A percentile compares a stretch with the other conserved stretches of the same genome.
These are phyloP conservation scores for Alectoris magna DNA, from an alignment of 2,797 vertebrate species.

Conservation along the genomic window DNA sequence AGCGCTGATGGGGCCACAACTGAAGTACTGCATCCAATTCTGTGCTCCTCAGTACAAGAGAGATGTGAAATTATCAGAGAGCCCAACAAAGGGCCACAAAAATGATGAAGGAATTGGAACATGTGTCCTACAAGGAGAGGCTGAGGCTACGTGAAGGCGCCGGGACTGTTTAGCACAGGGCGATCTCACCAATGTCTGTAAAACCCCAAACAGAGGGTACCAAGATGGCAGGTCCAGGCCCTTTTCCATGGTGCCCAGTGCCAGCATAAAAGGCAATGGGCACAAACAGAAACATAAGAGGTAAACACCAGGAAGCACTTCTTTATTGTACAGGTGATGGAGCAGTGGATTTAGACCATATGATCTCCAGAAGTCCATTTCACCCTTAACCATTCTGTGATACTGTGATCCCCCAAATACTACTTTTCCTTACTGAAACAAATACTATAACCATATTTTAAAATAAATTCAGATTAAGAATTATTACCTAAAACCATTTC, in stretches of 20 bases:
- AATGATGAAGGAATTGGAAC: neutral
- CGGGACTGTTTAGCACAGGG: neutral
- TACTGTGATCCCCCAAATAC: neutral
- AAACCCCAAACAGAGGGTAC: neutral
- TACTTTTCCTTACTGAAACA: neutral
- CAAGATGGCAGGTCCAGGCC: neutral
- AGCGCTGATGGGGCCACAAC: neutral
- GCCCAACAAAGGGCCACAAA: neutral
- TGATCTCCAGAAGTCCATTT: neutral
- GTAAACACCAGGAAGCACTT: neutral
- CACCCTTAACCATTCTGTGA: neutral
- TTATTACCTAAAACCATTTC: neutral
- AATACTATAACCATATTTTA: neutral
- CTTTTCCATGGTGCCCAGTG: neutral
- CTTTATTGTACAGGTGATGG: neutral
- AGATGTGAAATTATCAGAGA: neutral
- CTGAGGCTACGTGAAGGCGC: neutral
- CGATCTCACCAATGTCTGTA: neutral
- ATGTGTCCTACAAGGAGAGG: neutral
- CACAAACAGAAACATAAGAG: neutral
- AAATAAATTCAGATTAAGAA: neutral
- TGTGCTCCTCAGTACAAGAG: neutral
- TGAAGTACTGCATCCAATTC: neutral
- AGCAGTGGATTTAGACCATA: neutral
- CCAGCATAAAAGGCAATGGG: neutral